phyloP scores from a whole-genome alignment of 2,888 invertebrate species.

The Himalopsyche kuldschensis region DNA sequence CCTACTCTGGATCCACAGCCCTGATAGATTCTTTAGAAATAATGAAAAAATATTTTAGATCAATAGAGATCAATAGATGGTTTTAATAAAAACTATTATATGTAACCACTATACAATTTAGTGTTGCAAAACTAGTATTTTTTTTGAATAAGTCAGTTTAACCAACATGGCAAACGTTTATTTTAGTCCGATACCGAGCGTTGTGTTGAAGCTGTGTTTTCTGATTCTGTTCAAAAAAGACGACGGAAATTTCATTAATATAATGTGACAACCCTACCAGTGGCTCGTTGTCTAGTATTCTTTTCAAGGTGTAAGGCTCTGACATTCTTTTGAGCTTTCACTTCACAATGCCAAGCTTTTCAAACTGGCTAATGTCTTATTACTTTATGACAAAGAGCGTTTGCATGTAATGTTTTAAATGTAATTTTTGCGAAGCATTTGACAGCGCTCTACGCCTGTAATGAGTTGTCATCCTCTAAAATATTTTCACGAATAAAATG shows the following conservation, averaged over 20 bases:
- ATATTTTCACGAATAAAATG: background rate
- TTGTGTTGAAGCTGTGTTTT: no score
- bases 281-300: background rate
- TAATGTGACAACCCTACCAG: background rate
- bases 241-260: background rate
- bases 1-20: no score
- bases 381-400: constrained; percentile 34
- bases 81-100: no score
- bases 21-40: no score
- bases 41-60: no score
- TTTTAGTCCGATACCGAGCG: no score
- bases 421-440: constrained; percentile 28
- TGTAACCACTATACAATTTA: no score
- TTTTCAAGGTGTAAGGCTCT: constrained; percentile 4
- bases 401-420: constrained; percentile 37
- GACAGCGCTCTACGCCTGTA: background rate
- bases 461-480: background rate
- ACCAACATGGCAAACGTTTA: no score
- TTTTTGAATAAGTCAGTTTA: no score
- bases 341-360: constrained; percentile 28
- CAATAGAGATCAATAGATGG: no score
- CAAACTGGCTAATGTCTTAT: constrained; percentile 32
- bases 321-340: constrained; percentile 33
- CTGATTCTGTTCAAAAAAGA: no score
- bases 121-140: no score